phyloP scores from a whole-genome alignment of 2,113 vertebrate species.

The Diphyllodes magnificus region DNA sequence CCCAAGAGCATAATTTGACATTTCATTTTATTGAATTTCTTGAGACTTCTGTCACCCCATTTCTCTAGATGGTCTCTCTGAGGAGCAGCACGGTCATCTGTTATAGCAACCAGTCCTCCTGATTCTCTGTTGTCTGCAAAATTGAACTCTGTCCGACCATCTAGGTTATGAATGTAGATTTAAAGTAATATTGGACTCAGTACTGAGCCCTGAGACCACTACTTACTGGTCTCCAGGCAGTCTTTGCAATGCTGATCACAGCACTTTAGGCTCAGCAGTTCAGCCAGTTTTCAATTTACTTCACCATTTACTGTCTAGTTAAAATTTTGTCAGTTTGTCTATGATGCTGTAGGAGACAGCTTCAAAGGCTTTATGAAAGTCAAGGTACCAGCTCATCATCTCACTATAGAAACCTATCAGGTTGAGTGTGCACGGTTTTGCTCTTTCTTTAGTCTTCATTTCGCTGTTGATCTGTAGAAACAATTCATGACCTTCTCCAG shows the following conservation, averaged over 20 bases:
- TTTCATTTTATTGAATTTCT: background rate
- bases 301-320: background rate
- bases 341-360: background rate
- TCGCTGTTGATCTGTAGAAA: background rate
- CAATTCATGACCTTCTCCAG: background rate
- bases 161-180: background rate
- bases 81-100: background rate
- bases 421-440: background rate
- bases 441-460: background rate
- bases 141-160: background rate
- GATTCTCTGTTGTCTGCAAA: background rate
- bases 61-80: background rate
- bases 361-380: background rate
- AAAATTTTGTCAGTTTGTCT: background rate
- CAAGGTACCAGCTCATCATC: background rate
- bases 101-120: background rate
- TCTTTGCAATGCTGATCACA: background rate
- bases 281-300: background rate
- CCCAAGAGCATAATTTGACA: background rate
- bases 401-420: background rate
- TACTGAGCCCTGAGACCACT: background rate
- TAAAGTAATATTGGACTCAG: background rate
- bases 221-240: background rate
- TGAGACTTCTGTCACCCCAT: background rate
- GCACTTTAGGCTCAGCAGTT: background rate